phyloP scores from a whole-genome alignment of 92 coral and sea anemone genomes.

The Siderastrea siderea region DNA sequence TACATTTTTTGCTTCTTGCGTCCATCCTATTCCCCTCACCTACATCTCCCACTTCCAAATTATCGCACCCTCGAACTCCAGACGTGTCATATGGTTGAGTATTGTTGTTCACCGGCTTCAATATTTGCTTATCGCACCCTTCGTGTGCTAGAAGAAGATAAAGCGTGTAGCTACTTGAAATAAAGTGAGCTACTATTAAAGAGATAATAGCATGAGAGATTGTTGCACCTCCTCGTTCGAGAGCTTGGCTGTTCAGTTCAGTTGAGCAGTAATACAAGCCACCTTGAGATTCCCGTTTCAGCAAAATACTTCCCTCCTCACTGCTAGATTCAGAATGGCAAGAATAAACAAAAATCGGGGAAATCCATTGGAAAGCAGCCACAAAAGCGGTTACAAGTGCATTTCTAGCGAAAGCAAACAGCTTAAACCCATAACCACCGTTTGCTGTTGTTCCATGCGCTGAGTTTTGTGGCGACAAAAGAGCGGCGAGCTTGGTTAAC shows the following conservation, averaged over 20 bases:
- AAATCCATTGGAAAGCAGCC: background rate
- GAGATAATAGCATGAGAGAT: background rate
- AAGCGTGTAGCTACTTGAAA: conserved; percentile 32
- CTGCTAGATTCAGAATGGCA: background rate
- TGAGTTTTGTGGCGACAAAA: background rate
- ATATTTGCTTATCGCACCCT: background rate
- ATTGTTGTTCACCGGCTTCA: background rate
- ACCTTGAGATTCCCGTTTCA: background rate
- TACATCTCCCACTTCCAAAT: background rate
- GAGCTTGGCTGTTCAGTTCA: background rate
- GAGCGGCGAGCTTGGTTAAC: background rate
- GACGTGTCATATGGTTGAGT: background rate
- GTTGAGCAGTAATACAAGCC: conserved; percentile 8
- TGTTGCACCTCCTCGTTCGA: background rate
- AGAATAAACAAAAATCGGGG: background rate
- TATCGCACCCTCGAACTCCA: background rate
- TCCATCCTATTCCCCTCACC: background rate
- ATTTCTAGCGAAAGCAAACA: background rate
- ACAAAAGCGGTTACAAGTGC: background rate
- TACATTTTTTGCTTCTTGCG: background rate
- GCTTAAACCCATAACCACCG: background rate
- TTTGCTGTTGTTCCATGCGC: background rate
- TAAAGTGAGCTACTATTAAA: background rate
- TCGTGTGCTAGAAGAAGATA: conserved; percentile 2
- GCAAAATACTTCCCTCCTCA: too few relatives aligned